Percentiles rank a stretch among this genome's conserved stretches.
These are phyloP conservation scores for Muscicapa striata DNA, from an alignment of 2,797 vertebrate genomes.

Conservation along the genomic window DNA sequence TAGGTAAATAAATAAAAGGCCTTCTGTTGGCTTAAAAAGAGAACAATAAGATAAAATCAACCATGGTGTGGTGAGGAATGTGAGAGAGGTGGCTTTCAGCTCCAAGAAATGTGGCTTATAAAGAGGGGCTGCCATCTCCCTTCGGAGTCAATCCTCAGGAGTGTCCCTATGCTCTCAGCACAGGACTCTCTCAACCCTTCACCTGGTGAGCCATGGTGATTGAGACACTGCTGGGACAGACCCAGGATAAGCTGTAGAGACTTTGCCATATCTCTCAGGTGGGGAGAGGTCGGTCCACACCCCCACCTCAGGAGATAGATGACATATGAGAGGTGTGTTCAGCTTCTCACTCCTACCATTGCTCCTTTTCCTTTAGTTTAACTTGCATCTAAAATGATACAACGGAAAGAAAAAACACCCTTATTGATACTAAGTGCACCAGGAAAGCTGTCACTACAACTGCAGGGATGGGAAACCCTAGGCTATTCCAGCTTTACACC, in stretches of 20 bases:
- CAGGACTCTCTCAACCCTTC: conserved; percentile 41
- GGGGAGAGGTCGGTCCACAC: neutral
- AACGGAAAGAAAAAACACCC: conserved; percentile 47
- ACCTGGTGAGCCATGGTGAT: neutral
- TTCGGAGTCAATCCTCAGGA: conserved; percentile 45
- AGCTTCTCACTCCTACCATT: conserved; percentile 45
- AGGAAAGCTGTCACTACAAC: conserved; percentile 70
- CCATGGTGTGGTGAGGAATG: conserved; percentile 24
- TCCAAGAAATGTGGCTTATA: conserved; percentile 63
- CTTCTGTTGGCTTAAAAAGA: conserved; percentile 75
- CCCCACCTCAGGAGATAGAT: conserved; percentile 57
- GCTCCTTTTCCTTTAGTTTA: conserved; percentile 53
- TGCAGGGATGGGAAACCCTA: conserved; percentile 57
- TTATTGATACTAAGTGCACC: conserved; percentile 28
- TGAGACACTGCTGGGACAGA: conserved; percentile 43
- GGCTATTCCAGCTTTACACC: conserved; percentile 39
- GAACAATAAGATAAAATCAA: conserved; percentile 74
- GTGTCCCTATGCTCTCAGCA: conserved; percentile 25
- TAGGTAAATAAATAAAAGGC: conserved; percentile 69
- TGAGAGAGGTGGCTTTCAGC: conserved; percentile 58
- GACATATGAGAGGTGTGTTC: conserved; percentile 26
- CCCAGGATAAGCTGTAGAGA: conserved; percentile 29
- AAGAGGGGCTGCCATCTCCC: conserved; percentile 68
- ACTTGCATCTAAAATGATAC: conserved; percentile 61
- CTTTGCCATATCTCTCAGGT: conserved; percentile 42